Conservation (phyloP, 2,113 vertebrate species). For the Trogon melanurus region DNA sequence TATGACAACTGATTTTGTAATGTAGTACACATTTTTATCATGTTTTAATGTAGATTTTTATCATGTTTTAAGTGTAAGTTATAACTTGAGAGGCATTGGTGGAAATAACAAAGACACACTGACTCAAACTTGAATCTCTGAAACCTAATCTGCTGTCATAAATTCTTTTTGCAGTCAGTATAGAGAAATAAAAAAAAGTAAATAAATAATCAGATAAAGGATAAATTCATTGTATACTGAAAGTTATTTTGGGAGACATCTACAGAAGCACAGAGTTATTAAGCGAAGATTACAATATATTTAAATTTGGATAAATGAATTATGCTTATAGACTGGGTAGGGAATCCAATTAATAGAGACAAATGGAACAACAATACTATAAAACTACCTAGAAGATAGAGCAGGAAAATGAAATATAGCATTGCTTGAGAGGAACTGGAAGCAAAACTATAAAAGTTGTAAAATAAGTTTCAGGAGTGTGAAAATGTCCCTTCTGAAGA, state of each 20-base stretch:
- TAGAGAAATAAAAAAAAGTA: not conserved
- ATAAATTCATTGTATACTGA: not conserved
- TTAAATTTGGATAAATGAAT: not conserved
- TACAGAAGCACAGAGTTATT: not conserved
- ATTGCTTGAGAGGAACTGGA: not conserved
- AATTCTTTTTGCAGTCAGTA: not conserved
- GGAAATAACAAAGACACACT: not conserved
- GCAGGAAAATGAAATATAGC: not conserved
- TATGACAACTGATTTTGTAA: not conserved
- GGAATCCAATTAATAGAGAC: not conserved
- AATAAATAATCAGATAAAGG: not conserved
- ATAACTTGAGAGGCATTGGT: not conserved
- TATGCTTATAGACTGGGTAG: not conserved
- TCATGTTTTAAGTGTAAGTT: not conserved
- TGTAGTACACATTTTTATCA: not conserved
- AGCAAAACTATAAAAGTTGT: not conserved
- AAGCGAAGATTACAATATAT: not conserved
- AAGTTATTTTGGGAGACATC: not conserved
- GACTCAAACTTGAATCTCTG: not conserved
- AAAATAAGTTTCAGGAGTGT: no score
- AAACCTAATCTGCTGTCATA: not conserved
- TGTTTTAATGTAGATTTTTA: not conserved
- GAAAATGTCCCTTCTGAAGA: no score
- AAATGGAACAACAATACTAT: not conserved
- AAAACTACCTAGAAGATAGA: not conserved